phyloP scores from a whole-genome alignment of 1,140 invertebrate genomes.

The Cotesia glomerata region DNA sequence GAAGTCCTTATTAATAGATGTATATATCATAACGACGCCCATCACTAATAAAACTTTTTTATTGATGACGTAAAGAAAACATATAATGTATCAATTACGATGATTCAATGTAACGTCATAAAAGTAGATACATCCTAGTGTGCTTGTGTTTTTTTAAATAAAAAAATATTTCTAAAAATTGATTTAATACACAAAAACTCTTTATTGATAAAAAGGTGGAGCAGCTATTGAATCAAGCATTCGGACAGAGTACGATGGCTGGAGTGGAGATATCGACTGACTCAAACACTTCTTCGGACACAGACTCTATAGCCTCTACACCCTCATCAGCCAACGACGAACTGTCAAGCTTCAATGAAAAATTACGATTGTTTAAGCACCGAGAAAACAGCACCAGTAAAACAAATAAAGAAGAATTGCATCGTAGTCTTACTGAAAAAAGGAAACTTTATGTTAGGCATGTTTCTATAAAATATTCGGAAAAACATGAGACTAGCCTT shows the following conservation, averaged over 20 bases:
- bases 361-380: conserved; percentile 30
- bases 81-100: neutral
- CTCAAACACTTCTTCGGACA: conserved; percentile 44
- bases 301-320: conserved; percentile 46
- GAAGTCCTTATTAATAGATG: neutral
- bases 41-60: neutral
- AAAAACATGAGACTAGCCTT: conserved; percentile 22
- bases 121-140: neutral
- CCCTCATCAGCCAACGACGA: conserved; percentile 29
- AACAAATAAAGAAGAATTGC: conserved; percentile 51
- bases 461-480: conserved; percentile 54
- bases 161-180: neutral
- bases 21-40: neutral
- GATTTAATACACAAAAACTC: neutral
- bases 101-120: neutral
- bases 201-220: conserved; percentile 28
- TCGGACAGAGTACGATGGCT: conserved; percentile 33
- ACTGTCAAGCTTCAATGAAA: conserved; percentile 26
- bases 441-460: conserved; percentile 69
- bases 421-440: conserved; percentile 65
- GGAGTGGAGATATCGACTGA: conserved; percentile 28
- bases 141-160: neutral
- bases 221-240: conserved; percentile 36
- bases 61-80: neutral
- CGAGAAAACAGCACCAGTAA: conserved; percentile 19